Base-by-base conservation (phyloP, 2,113 vertebrate genomes). In the Callorhinus ursinus region DNA sequence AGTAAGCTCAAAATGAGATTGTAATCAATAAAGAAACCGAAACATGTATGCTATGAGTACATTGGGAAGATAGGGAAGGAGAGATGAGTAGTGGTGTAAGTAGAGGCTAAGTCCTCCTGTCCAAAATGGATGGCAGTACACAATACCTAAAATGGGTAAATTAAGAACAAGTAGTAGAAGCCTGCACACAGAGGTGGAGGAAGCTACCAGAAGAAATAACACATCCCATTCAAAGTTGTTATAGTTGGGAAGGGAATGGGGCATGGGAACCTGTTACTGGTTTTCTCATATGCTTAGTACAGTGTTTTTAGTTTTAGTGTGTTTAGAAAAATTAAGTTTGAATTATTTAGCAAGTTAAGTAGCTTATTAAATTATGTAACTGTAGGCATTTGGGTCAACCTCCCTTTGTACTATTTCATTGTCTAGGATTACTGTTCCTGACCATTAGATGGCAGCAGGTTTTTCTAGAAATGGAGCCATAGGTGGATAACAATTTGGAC, bases 371-470 rank as follows among this genome's bases (percentile, higher is more conserved):
- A 49, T 92, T 53, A 49, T 39, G 0, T 85, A 22, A 39, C 15
- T 76, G 2, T 21, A 65, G 5, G 2, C 24, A 33, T 90, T 88
- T 65, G 51, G 14, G n/a, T 90, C 28, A 36, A 1, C 42, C 21
- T 65, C n/a, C 19, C n/a, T 21, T 76, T 89, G 28, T 79, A 51
- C 72, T 46, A 2, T 79, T 82, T 51, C 53, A 19, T 46, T 55
- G 49, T 49, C 26, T 36, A 21, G 3, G 4, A 76, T 79, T 63
- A n/a, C 67, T 71, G 1, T 71, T 71, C 42, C 39, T 93, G 67
- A 84, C 96, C 97, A 96, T 89, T 98, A 97, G 97, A 90, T 97
- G 97, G 97, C 98, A 98, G 95, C 93, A 98, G 88, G 90, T 42
- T 74, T 94, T 74, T 22, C 53, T 79, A 74, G 71, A 65, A 92